Conservation (phyloP, 2,113 vertebrate species). For the Sprattus sprattus region DNA sequence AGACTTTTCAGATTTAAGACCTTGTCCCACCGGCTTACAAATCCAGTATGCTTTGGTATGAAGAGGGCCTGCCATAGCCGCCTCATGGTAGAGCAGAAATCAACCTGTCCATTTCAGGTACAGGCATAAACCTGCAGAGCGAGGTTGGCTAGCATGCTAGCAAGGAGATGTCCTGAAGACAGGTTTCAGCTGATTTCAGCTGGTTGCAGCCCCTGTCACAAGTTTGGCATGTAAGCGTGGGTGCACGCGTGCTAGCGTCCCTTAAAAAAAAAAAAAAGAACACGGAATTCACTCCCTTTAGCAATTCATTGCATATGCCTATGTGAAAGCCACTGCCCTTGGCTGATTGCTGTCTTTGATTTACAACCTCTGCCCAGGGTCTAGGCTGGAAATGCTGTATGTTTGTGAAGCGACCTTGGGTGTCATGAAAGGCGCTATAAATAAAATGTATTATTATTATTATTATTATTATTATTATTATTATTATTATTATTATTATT, state of each 20-base stretch:
- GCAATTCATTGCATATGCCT: neutral
- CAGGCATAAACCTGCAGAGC: neutral
- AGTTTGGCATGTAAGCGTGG: conserved; percentile 30
- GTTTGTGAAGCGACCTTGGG: no score
- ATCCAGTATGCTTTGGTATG: neutral
- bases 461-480: no score
- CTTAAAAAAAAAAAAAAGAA: neutral
- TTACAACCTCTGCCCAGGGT: neutral
- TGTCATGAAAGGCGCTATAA: no score
- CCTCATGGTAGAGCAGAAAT: neutral
- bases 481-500: no score
- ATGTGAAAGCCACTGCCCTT: neutral
- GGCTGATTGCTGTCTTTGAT: neutral
- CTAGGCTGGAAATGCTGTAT: neutral
- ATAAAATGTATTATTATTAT: no score
- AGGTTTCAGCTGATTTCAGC: no score
- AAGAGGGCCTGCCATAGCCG: neutral
- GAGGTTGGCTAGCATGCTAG: neutral
- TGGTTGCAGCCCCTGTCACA: no score
- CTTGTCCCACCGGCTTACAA: neutral
- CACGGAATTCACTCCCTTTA: neutral
- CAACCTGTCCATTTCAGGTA: neutral
- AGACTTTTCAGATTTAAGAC: neutral
- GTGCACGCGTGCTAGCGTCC: conserved; percentile 7
- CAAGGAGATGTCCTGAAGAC: neutral